Conservation (phyloP, 2,113 vertebrate species). For the Sakesphorus luctuosus region DNA sequence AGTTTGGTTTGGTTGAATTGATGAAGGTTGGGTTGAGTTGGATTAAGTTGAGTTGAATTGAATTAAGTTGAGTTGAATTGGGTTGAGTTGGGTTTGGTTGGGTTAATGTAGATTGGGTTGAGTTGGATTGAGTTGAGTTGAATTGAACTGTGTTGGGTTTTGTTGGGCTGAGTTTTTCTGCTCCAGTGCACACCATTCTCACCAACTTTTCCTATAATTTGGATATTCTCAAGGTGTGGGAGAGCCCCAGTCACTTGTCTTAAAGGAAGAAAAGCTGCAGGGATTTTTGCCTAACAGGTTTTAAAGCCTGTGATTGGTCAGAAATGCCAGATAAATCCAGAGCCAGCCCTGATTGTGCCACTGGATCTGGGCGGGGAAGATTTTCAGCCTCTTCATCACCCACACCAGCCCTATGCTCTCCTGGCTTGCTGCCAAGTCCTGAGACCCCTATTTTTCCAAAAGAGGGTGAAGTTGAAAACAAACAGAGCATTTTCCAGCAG, state of each 20-base stretch:
- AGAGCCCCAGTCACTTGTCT: background rate
- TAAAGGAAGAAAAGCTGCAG: background rate
- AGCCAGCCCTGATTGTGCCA: background rate
- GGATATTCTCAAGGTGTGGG: background rate
- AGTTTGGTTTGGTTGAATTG: too few species aligned
- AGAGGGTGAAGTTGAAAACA: background rate
- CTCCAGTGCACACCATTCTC: background rate
- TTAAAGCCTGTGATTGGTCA: background rate
- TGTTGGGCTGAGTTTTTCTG: background rate
- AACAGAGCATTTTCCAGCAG: background rate
- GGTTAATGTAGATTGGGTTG: background rate
- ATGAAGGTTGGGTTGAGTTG: too few species aligned
- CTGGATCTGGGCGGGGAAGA: background rate
- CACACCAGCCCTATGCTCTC: accelerated
- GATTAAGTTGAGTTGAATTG: background rate
- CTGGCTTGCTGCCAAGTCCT: accelerated
- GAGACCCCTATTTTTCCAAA: background rate
- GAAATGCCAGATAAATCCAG: background rate
- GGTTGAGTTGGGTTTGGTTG: too few species aligned
- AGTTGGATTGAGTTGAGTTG: background rate
- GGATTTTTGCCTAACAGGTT: background rate
- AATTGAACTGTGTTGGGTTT: background rate
- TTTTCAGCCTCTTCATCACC: background rate
- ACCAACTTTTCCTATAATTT: background rate
- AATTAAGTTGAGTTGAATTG: too few species aligned